Conservation (phyloP, 1,140 invertebrate species). For the Popillia japonica region DNA sequence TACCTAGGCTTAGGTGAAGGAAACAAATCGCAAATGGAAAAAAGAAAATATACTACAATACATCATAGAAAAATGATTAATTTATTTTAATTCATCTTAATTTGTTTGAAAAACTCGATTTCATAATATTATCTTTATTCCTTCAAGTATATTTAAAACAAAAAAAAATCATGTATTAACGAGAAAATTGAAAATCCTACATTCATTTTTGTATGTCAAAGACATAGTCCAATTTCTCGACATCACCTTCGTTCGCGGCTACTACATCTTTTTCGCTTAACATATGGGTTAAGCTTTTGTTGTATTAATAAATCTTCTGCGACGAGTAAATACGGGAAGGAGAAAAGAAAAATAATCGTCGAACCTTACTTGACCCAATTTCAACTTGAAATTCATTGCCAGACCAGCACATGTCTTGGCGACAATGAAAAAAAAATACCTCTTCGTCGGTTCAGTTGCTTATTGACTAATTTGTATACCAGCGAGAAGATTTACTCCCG, state of each 20-base stretch:
- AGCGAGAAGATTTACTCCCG: background rate
- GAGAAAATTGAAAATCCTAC: too few relatives aligned
- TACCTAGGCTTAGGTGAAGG: background rate
- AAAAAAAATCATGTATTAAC: too few relatives aligned
- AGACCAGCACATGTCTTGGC: background rate
- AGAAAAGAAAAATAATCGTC: background rate
- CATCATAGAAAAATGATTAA: background rate
- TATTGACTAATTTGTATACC: slow-evolving; percentile 7
- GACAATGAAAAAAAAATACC: background rate
- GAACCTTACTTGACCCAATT: slow-evolving; percentile 14
- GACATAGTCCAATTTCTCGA: too few relatives aligned
- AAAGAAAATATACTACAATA: slow-evolving; percentile 12
- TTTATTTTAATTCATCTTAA: too few relatives aligned
- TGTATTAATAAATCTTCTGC: background rate
- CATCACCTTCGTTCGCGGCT: background rate
- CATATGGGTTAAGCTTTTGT: slow-evolving; percentile 14
- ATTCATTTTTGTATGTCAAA: too few relatives aligned
- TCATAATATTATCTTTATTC: too few relatives aligned
- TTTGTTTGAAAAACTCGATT: too few relatives aligned
- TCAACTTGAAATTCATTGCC: background rate
- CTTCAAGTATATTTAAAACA: too few relatives aligned
- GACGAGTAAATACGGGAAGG: background rate
- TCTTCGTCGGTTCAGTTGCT: background rate
- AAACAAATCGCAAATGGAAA: background rate
- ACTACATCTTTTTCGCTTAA: background rate